Percentiles rank a stretch among this genome's conserved stretches.
phyloP scores from a whole-genome alignment of 2,113 vertebrate species.

The Ciconia boyciana region DNA sequence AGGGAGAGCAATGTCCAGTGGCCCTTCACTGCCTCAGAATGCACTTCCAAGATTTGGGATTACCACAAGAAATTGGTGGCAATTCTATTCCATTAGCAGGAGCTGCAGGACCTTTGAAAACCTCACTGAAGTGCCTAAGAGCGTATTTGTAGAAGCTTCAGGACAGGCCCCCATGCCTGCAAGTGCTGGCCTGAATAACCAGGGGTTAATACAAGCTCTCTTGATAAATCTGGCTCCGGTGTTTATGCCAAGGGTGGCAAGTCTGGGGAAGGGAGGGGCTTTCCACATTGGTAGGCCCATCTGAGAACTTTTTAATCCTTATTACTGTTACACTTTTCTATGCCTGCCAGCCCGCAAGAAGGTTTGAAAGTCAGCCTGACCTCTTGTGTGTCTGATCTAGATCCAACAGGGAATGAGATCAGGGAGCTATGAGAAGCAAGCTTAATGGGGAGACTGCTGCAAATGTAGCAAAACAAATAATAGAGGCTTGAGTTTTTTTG shows the following conservation, averaged over 20 bases:
- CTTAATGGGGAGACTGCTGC: slow-evolving; percentile 51
- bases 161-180: not conserved
- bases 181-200: not conserved
- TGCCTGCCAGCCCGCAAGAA: slow-evolving; percentile 32
- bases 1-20: not conserved
- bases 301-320: slow-evolving; percentile 48
- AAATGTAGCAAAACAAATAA: slow-evolving; percentile 65
- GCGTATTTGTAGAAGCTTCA: not conserved
- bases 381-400: slow-evolving; percentile 60
- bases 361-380: slow-evolving; percentile 67
- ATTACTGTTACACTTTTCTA: slow-evolving; percentile 31
- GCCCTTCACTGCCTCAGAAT: not conserved
- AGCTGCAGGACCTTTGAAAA: not conserved
- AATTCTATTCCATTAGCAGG: not conserved
- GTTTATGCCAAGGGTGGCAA: not conserved
- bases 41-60: not conserved
- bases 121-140: not conserved
- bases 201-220: not conserved
- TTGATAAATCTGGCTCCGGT: not conserved
- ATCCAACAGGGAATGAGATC: slow-evolving; percentile 59
- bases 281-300: slow-evolving; percentile 10
- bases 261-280: not conserved
- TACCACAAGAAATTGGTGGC: not conserved
- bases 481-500: slow-evolving; percentile 32
- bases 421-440: slow-evolving; percentile 59